Conservation (phyloP, 1,140 invertebrate genomes). For the Leptinotarsa defecta region DNA sequence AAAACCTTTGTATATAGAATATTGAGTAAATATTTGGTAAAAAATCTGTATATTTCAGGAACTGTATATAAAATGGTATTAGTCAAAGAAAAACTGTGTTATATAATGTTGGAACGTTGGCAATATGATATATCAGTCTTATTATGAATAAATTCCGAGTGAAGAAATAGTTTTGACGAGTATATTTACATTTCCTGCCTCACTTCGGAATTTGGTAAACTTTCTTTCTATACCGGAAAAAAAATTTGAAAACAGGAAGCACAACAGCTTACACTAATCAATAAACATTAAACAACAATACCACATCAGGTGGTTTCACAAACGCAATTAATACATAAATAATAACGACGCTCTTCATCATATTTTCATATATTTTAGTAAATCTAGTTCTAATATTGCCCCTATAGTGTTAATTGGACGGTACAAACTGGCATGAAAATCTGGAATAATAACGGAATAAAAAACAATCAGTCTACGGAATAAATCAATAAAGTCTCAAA, state of each 20-base stretch:
- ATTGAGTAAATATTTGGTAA: slow-evolving; percentile 53
- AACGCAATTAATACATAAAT: slow-evolving; percentile 32
- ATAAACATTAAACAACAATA: slow-evolving; percentile 36
- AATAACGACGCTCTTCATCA: slow-evolving; percentile 25
- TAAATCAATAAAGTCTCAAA: too few species aligned
- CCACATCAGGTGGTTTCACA: slow-evolving; percentile 24
- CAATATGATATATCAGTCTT: slow-evolving; percentile 56
- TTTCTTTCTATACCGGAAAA: slow-evolving; percentile 37
- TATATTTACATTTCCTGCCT: slow-evolving; percentile 20
- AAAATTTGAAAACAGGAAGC: slow-evolving; percentile 49
- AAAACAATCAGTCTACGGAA: too few species aligned
- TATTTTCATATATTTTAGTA: not conserved
- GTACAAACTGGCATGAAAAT: slow-evolving; percentile 8
- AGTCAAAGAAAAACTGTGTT: slow-evolving; percentile 48
- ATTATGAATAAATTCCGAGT: slow-evolving; percentile 45
- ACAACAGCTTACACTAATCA: slow-evolving; percentile 45
- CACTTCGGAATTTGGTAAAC: slow-evolving; percentile 38
- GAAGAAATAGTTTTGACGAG: slow-evolving; percentile 16
- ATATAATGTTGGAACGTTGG: slow-evolving; percentile 52
- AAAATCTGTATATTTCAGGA: slow-evolving; percentile 56
- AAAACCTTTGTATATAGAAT: slow-evolving; percentile 52
- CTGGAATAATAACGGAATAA: not conserved
- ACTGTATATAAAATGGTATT: slow-evolving; percentile 51
- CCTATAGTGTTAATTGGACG: slow-evolving; percentile 34
- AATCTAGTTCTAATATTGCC: slow-evolving; percentile 48